A percentile compares a stretch with the other conserved stretches of the same genome.
These are phyloP conservation scores for Tachina fera DNA, from an alignment of 2,888 invertebrate genomes.

Conservation along the genomic window DNA sequence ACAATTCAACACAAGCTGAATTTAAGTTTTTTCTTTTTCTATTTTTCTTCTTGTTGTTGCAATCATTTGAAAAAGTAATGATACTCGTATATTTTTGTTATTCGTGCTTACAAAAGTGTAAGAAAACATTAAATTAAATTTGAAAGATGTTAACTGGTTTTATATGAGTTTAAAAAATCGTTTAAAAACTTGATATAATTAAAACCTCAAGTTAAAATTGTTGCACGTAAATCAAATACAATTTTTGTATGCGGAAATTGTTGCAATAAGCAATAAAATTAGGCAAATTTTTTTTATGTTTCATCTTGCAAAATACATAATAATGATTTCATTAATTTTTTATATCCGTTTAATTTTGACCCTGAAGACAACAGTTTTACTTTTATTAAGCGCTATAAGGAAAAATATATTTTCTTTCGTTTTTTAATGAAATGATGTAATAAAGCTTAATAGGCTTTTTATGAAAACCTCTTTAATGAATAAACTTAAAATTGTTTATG, in stretches of 20 bases:
- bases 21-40: background rate
- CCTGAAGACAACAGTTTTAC: background rate
- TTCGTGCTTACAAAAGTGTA: slow-evolving; percentile 34
- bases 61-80: slow-evolving; percentile 32
- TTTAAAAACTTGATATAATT: slow-evolving; percentile 36
- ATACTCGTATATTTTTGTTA: slow-evolving; percentile 22
- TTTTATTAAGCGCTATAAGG: background rate
- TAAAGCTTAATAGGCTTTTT: background rate
- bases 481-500: no score
- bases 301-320: slow-evolving; percentile 6
- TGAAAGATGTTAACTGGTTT: slow-evolving; percentile 53
- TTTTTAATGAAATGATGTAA: background rate
- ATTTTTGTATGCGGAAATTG: slow-evolving; percentile 52
- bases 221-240: slow-evolving; percentile 44
- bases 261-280: slow-evolving; percentile 9
- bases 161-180: slow-evolving; percentile 10
- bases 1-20: slow-evolving; percentile 25
- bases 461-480: no score
- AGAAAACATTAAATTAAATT: slow-evolving; percentile 25
- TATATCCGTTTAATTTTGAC: background rate
- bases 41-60: slow-evolving; percentile 12
- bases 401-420: background rate
- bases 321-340: background rate
- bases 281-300: slow-evolving; percentile 4
- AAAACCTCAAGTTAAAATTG: slow-evolving; percentile 33